Evolutionary conservation across 2,888 invertebrate species (phyloP).

Genomic region (Nebria salina): DNA sequence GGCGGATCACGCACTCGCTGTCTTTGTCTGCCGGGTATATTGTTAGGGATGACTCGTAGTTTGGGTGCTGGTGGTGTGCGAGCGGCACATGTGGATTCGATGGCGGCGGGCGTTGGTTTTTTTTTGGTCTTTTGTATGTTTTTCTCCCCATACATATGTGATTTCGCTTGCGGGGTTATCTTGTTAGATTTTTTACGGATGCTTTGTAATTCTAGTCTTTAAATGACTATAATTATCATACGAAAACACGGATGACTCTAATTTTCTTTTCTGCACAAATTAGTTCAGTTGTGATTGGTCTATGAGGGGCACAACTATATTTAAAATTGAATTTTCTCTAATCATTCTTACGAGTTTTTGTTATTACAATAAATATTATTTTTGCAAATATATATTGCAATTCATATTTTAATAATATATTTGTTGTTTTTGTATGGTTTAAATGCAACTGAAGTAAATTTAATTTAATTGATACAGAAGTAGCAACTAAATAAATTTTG

Average conservation of each 20-base stretch:
- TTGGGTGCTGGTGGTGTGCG: neutral
- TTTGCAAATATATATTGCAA: too few relatives aligned
- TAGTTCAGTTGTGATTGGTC: neutral
- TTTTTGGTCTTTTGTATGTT: neutral
- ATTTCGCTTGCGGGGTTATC: neutral
- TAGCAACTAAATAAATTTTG: neutral
- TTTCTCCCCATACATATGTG: neutral
- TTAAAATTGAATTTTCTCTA: neutral
- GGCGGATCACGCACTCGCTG: constrained; percentile 2
- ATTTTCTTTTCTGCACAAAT: neutral
- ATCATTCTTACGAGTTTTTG: neutral
- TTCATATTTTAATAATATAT: too few relatives aligned
- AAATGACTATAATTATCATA: neutral
- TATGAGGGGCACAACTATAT: too few relatives aligned
- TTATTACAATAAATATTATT: too few relatives aligned
- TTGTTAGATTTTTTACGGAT: neutral
- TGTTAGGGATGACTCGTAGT: neutral
- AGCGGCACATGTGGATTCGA: neutral
- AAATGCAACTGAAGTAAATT: too few relatives aligned
- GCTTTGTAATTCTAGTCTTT: neutral
- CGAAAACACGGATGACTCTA: neutral
- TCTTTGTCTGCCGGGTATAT: neutral
- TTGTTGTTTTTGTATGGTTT: too few relatives aligned
- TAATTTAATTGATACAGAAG: too few relatives aligned
- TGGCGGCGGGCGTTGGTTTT: neutral